Conservation (phyloP, 2,113 vertebrate genomes). For the Mobula birostris region DNA sequence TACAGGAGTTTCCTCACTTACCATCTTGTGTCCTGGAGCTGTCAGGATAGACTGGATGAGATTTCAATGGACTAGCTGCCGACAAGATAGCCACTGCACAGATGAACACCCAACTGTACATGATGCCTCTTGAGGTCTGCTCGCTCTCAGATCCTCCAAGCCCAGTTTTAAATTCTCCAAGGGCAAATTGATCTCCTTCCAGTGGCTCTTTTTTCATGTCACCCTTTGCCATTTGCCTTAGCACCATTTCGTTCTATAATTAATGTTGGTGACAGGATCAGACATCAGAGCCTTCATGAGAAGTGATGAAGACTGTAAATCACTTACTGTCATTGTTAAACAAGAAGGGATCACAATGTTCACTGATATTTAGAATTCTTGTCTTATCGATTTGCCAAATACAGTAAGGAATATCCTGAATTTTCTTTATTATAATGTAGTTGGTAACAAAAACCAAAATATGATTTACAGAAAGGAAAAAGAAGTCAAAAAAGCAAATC, state of each 20-base stretch:
- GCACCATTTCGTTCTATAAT: conserved; percentile 51
- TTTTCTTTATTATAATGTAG: background rate
- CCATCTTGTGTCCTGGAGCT: conserved; percentile 45
- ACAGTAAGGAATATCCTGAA: too few relatives aligned
- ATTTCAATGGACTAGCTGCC: conserved; percentile 45
- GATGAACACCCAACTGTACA: conserved; percentile 52
- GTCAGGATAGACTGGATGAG: conserved; percentile 58
- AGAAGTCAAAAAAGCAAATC: background rate
- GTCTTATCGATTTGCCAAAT: background rate
- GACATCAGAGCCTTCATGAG: conserved; percentile 53
- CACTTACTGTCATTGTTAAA: conserved; percentile 60
- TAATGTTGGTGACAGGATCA: conserved; percentile 52
- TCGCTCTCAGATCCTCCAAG: conserved; percentile 40
- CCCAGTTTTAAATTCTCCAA: conserved; percentile 40
- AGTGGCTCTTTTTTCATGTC: conserved; percentile 61
- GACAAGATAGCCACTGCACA: conserved; percentile 54
- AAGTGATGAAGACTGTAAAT: conserved; percentile 50
- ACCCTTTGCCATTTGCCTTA: conserved; percentile 38
- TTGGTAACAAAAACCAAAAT: background rate
- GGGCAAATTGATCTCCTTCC: background rate
- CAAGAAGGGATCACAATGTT: conserved; percentile 63
- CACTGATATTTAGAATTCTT: conserved; percentile 42
- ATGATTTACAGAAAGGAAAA: background rate
- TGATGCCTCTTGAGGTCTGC: conserved; percentile 45
- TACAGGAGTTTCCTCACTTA: conserved; percentile 38